Percentiles rank a stretch among this genome's conserved stretches.
phyloP scores from a whole-genome alignment of 2,888 invertebrate genomes.

The Lasius fuliginosus region DNA sequence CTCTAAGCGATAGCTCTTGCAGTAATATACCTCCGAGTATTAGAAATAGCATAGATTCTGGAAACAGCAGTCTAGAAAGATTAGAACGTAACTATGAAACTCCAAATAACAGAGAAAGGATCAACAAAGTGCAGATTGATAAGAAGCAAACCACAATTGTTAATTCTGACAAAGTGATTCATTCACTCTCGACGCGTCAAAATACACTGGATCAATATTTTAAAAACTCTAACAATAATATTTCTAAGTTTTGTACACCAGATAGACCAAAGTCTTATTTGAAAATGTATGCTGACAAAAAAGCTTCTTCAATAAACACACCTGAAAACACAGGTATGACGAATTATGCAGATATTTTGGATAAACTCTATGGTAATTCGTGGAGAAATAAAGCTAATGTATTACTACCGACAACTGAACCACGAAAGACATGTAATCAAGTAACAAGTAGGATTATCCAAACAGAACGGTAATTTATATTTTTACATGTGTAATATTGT shows the following conservation, averaged over 20 bases:
- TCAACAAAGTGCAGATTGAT: slow-evolving; percentile 57
- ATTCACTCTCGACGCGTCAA: slow-evolving; percentile 9
- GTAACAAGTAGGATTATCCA: slow-evolving; percentile 76
- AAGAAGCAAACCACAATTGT: slow-evolving; percentile 41
- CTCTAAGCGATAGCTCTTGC: slow-evolving; percentile 77
- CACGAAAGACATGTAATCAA: slow-evolving; percentile 68
- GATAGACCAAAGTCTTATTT: neutral
- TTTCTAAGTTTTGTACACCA: slow-evolving; percentile 25
- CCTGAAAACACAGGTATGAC: slow-evolving; percentile 63
- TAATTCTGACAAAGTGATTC: slow-evolving; percentile 3
- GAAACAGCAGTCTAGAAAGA: slow-evolving; percentile 84
- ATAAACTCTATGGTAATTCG: slow-evolving; percentile 88
- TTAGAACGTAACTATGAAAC: slow-evolving; percentile 83
- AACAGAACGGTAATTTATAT: slow-evolving; percentile 78
- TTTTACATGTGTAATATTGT: slow-evolving; percentile 3
- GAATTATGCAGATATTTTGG: slow-evolving; percentile 84
- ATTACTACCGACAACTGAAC: slow-evolving; percentile 77
- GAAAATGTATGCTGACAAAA: slow-evolving; percentile 28
- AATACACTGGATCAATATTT: slow-evolving; percentile 18
- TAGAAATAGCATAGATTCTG: slow-evolving; percentile 79
- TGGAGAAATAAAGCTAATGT: slow-evolving; percentile 87
- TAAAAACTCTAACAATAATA: slow-evolving; percentile 41
- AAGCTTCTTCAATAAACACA: slow-evolving; percentile 35
- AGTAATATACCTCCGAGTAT: slow-evolving; percentile 78
- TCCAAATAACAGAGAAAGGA: slow-evolving; percentile 83